Conservation (phyloP, 2,797 vertebrate genomes). For the Danio choprae region DNA sequence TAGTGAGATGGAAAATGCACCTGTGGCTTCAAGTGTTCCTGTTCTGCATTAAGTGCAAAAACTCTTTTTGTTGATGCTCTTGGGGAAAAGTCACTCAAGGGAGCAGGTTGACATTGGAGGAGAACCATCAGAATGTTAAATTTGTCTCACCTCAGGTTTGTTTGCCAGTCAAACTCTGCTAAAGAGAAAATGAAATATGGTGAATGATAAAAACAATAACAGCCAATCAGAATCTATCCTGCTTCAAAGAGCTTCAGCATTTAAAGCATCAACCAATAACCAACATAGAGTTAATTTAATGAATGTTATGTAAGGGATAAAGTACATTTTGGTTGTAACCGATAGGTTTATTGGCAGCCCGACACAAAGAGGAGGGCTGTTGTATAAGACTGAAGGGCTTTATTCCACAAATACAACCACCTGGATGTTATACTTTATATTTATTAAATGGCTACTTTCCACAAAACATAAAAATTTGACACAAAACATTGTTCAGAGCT, state of each 20-base stretch:
- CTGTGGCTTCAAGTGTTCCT: constrained; percentile 49
- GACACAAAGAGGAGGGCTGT: no score
- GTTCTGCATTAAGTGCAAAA: not conserved
- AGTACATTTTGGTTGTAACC: no score
- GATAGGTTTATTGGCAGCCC: no score
- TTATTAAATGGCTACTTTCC: no score
- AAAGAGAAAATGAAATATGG: not conserved
- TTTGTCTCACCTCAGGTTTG: not conserved
- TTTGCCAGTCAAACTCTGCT: not conserved
- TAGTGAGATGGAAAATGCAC: constrained; percentile 49
- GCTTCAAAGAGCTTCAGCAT: not conserved
- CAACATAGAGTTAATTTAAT: no score
- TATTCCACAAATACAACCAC: no score
- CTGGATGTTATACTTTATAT: no score
- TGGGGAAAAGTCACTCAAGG: constrained; percentile 20
- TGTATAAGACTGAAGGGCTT: no score
- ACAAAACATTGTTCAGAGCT: no score
- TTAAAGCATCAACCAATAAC: not conserved
- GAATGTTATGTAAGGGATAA: no score
- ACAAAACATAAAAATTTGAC: no score
- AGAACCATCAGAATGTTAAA: not conserved
- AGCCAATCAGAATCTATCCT: not conserved
- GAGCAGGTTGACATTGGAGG: not conserved
- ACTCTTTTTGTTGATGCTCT: not conserved
- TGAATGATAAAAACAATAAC: not conserved